A percentile compares a stretch with the other conserved stretches of the same genome.
Evolutionary conservation across 2,888 invertebrate genomes (phyloP).

Genomic region (Eristalis arbustorum): DNA sequence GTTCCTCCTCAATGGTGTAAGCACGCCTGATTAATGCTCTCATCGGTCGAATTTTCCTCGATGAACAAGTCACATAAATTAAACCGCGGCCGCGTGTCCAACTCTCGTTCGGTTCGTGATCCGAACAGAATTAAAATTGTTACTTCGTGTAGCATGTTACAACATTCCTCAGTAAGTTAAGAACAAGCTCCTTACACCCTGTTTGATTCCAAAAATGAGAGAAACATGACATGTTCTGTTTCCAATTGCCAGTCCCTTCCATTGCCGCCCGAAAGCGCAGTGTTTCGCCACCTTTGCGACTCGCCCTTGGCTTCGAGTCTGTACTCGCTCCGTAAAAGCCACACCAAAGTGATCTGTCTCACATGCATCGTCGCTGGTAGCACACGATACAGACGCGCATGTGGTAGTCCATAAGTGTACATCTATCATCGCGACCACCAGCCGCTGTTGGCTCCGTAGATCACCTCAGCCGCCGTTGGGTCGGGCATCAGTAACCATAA

Average conservation of each 20-base stretch:
- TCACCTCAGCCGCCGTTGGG: neutral
- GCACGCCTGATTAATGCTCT: neutral
- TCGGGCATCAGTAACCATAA: neutral
- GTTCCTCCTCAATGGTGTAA: too few relatives aligned
- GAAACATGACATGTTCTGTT: neutral
- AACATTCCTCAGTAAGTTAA: neutral
- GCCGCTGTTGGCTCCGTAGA: neutral
- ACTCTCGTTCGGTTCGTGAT: neutral
- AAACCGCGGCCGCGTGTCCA: too few relatives aligned
- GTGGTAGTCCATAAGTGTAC: neutral
- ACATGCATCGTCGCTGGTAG: neutral
- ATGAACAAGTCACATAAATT: too few relatives aligned
- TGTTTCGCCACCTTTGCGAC: neutral
- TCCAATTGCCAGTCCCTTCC: neutral
- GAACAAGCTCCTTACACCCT: neutral
- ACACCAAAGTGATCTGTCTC: neutral
- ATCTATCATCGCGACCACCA: neutral
- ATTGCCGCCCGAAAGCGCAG: neutral
- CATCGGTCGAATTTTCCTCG: neutral
- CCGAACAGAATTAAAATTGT: neutral
- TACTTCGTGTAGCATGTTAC: neutral
- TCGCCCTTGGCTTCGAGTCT: conserved; percentile 10
- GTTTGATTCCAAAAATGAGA: neutral
- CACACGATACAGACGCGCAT: conserved; percentile 6
- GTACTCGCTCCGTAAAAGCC: neutral